Conservation (phyloP, 1,140 invertebrate species). For the Caerostris darwini region DNA sequence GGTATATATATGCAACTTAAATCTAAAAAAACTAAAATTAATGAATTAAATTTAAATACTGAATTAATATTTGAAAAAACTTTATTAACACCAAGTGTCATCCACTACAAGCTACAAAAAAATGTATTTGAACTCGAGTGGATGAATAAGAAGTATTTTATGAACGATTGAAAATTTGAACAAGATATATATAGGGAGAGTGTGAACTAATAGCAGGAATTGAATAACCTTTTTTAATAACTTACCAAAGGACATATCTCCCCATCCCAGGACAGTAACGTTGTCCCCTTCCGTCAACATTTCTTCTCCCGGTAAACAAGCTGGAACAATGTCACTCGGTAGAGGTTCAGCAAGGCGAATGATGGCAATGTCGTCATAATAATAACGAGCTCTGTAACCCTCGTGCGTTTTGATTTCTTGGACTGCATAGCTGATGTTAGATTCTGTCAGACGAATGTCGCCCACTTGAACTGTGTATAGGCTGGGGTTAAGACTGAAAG, state of each 20-base stretch:
- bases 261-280: conserved; percentile 75
- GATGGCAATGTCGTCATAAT: conserved; percentile 78
- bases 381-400: conserved; percentile 66
- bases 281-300: conserved; percentile 38
- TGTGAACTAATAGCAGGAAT: not conserved
- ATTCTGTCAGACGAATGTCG: not conserved
- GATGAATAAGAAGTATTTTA: too few relatives aligned
- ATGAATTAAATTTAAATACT: too few relatives aligned
- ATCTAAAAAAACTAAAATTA: too few relatives aligned
- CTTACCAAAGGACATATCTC: conserved; percentile 77
- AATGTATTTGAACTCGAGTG: too few relatives aligned
- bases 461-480: conserved; percentile 55
- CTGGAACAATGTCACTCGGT: conserved; percentile 9
- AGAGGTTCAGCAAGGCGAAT: conserved; percentile 23
- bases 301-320: conserved; percentile 74
- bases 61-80: too few relatives aligned
- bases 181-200: too few relatives aligned
- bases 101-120: too few relatives aligned
- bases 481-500: conserved; percentile 39
- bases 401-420: conserved; percentile 72
- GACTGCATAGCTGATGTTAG: not conserved
- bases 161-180: too few relatives aligned
- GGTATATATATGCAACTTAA: too few relatives aligned
- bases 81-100: too few relatives aligned
- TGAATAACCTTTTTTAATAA: not conserved